A percentile compares a stretch with the other conserved stretches of the same genome.
phyloP scores from a whole-genome alignment of 1,140 invertebrate species.

The Drosophila jambulina region DNA sequence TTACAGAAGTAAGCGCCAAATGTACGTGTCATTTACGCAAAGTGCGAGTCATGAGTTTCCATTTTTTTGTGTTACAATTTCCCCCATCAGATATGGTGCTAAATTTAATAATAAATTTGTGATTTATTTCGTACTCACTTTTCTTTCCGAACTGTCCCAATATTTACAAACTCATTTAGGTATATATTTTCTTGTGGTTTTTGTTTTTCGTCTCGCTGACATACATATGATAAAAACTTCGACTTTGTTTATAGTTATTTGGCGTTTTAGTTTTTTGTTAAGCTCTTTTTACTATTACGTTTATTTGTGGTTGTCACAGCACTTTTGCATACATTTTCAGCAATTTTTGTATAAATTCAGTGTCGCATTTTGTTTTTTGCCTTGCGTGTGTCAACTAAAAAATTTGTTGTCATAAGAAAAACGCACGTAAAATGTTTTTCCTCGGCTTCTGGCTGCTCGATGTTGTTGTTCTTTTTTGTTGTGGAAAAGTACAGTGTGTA shows the following conservation, averaged over 20 bases:
- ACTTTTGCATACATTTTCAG: conserved; percentile 55
- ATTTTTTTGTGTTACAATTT: neutral
- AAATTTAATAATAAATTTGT: conserved; percentile 23
- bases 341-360: conserved; percentile 21
- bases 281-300: conserved; percentile 14
- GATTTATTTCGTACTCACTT: conserved; percentile 33
- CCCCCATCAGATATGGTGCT: neutral
- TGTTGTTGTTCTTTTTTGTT: conserved; percentile 19
- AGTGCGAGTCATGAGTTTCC: neutral
- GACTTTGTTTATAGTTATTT: conserved; percentile 28
- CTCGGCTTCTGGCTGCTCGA: conserved; percentile 22
- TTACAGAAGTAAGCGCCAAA: neutral
- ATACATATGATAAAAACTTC: conserved; percentile 22
- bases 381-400: conserved; percentile 37
- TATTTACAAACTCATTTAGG: conserved; percentile 37
- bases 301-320: conserved; percentile 55
- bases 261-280: conserved; percentile 25
- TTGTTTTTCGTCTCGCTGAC: conserved; percentile 3
- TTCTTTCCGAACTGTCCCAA: conserved; percentile 33
- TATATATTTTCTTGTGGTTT: conserved; percentile 22
- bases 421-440: conserved; percentile 66
- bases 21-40: neutral
- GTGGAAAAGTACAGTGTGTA: conserved; percentile 9
- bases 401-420: conserved; percentile 64
- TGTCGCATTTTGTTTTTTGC: conserved; percentile 25